A percentile compares a stretch with the other conserved stretches of the same genome.
These are phyloP conservation scores for Clarias fuscus DNA, from an alignment of 2,797 vertebrate genomes.

Conservation along the genomic window DNA sequence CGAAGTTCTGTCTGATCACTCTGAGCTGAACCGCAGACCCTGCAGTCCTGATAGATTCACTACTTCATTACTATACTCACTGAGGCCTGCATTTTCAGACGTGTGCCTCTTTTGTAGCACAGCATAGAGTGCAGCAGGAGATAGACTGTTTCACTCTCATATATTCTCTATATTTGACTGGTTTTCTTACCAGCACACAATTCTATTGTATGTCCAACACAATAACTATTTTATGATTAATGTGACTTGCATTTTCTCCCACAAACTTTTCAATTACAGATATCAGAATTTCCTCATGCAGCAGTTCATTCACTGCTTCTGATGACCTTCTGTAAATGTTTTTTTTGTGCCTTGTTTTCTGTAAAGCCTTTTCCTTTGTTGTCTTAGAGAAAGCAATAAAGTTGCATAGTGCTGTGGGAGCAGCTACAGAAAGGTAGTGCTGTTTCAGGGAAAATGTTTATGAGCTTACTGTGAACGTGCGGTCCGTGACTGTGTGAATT, in stretches of 20 bases:
- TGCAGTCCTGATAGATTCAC: constrained; percentile 20
- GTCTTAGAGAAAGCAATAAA: constrained; percentile 16
- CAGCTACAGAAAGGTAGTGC: neutral
- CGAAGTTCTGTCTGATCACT: neutral
- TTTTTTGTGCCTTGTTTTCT: neutral
- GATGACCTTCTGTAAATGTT: neutral
- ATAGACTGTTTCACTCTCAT: constrained; percentile 7
- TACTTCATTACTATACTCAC: constrained; percentile 33
- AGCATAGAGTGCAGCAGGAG: constrained; percentile 12
- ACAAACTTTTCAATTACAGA: neutral
- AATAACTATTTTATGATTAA: constrained; percentile 9
- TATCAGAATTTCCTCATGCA: constrained; percentile 1
- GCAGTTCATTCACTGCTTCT: neutral
- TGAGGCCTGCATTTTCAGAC: constrained; percentile 23
- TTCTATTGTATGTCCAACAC: neutral
- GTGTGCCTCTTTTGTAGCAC: constrained; percentile 1
- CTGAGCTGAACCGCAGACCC: constrained; percentile 18
- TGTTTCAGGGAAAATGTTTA: constrained; percentile 19
- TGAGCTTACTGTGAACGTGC: neutral
- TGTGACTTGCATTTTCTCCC: neutral
- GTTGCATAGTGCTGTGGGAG: neutral
- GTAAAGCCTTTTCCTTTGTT: neutral
- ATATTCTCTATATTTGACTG: constrained; percentile 12
- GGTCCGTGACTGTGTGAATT: neutral
- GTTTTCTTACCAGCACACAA: constrained; percentile 19